A percentile compares a stretch with the other conserved stretches of the same genome.
Evolutionary conservation across 2,888 invertebrate species (phyloP).

Genomic region (Patella caerulea): DNA sequence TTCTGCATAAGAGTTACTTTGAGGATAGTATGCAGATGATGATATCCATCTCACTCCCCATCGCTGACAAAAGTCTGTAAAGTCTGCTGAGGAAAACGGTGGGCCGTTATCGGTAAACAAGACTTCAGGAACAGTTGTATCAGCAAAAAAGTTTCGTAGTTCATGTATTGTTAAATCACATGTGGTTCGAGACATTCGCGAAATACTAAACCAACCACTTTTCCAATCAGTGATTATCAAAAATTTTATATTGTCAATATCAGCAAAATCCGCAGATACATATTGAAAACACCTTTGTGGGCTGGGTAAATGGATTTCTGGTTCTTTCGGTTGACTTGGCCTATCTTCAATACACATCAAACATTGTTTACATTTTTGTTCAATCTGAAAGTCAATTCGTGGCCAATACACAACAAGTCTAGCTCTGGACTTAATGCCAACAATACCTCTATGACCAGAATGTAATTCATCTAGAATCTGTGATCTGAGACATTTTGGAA

Average conservation of each 20-base stretch:
- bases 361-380: neutral
- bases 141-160: neutral
- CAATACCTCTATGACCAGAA: slow-evolving; percentile 3
- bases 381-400: neutral
- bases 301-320: neutral
- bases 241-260: neutral
- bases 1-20: neutral
- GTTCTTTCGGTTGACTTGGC: neutral
- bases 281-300: neutral
- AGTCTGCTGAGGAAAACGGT: neutral
- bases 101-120: too few species aligned
- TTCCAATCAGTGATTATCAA: neutral
- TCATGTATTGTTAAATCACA: neutral
- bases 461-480: neutral
- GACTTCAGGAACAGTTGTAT: neutral
- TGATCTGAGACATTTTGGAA: neutral
- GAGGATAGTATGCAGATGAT: neutral
- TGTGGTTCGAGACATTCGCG: neutral
- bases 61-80: neutral
- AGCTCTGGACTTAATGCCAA: neutral
- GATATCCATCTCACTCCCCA: slow-evolving; percentile 8
- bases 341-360: neutral
- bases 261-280: neutral
- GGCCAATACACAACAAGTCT: neutral
- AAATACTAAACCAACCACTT: neutral